Evolutionary conservation across 2,113 vertebrate species (phyloP).

Genomic region (Pterocles burchelli): DNA sequence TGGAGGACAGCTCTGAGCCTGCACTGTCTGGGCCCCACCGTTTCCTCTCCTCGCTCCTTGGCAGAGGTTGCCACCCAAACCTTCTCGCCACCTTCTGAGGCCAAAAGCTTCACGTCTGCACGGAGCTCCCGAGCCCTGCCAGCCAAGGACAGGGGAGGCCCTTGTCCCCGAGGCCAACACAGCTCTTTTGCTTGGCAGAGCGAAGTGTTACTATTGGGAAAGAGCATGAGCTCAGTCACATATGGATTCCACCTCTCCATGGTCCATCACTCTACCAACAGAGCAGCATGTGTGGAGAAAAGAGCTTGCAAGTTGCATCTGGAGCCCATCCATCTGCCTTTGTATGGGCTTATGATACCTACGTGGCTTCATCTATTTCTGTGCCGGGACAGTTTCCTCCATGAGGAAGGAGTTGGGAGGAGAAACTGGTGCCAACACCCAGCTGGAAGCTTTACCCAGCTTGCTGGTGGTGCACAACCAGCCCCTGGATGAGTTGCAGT

Average conservation of each 20-base stretch:
- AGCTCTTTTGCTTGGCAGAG: constrained; percentile 63
- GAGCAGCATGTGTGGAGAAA: constrained; percentile 16
- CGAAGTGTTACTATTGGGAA: constrained; percentile 28
- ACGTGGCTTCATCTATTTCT: constrained; percentile 19
- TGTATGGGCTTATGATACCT: background rate
- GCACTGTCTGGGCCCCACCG: background rate
- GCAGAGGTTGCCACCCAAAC: constrained; percentile 33
- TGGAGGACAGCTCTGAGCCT: constrained; percentile 26
- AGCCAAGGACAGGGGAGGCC: constrained; percentile 60
- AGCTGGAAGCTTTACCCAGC: background rate
- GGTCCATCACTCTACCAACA: constrained; percentile 48
- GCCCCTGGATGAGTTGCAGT: background rate
- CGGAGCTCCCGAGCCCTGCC: constrained; percentile 27
- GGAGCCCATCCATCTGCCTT: background rate
- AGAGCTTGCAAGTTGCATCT: background rate
- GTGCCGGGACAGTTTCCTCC: background rate
- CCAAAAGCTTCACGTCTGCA: constrained; percentile 24
- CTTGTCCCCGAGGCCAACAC: constrained; percentile 55
- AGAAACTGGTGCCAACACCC: background rate
- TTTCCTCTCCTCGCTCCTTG: constrained; percentile 28
- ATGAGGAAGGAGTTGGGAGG: background rate
- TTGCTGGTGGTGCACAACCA: background rate
- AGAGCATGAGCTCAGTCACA: constrained; percentile 56
- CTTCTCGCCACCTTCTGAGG: constrained; percentile 21
- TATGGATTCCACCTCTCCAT: constrained; percentile 47